Percentiles rank a stretch among this genome's conserved stretches.
These are phyloP conservation scores for Aplocera efformata DNA, from an alignment of 2,888 invertebrate genomes.

Conservation along the genomic window DNA sequence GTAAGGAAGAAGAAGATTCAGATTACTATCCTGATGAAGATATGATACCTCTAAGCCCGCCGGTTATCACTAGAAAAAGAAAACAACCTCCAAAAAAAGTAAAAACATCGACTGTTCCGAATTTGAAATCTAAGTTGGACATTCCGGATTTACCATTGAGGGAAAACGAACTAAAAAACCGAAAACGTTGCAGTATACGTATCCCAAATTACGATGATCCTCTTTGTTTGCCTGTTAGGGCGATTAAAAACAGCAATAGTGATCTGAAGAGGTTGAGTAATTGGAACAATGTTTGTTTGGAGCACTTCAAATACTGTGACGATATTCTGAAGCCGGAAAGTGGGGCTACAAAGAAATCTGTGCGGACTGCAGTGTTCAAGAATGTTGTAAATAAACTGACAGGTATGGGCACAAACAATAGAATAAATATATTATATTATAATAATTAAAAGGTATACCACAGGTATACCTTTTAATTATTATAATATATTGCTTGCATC, in stretches of 20 bases:
- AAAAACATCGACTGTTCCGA: neutral
- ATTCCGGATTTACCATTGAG: neutral
- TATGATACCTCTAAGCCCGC: constrained; percentile 29
- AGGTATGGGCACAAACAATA: constrained; percentile 33
- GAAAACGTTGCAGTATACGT: constrained; percentile 45
- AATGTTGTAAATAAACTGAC: constrained; percentile 53
- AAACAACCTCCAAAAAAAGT: constrained; percentile 27
- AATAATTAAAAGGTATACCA: no score
- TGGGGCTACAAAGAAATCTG: constrained; percentile 46
- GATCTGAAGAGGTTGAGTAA: constrained; percentile 48
- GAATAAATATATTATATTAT: constrained; percentile 2
- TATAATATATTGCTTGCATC: no score
- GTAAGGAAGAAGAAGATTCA: constrained; percentile 49
- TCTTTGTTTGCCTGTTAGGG: constrained; percentile 62
- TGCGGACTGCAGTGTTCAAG: constrained; percentile 52
- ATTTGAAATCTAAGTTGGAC: constrained; percentile 12
- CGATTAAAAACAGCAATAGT: constrained; percentile 37
- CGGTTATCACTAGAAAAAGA: constrained; percentile 23
- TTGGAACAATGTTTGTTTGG: constrained; percentile 67
- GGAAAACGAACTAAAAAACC: constrained; percentile 26
- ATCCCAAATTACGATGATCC: constrained; percentile 71
- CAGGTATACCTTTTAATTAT: no score
- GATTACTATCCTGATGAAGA: constrained; percentile 62
- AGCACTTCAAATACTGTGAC: constrained; percentile 54
- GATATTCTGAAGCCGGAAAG: constrained; percentile 44